These are phyloP conservation scores for Cassiopea xamachana DNA, from an alignment of 30 jellyfish, hydroid and myxozoan species.

Conservation along the genomic window DNA sequence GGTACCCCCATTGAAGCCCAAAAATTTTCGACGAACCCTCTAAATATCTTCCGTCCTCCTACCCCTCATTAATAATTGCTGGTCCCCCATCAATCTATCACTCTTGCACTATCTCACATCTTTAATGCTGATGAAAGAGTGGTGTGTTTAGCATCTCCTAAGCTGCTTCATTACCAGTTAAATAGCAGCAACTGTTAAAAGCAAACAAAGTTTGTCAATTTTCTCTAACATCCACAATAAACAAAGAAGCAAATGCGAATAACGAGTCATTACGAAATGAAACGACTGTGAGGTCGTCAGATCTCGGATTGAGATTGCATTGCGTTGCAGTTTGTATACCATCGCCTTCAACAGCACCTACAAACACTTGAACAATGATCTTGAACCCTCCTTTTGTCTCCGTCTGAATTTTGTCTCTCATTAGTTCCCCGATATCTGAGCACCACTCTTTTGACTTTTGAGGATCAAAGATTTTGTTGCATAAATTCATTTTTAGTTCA, in stretches of 20 bases:
- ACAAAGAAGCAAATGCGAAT: slow-evolving; percentile 86
- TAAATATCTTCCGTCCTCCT: too few relatives aligned
- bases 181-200: neutral
- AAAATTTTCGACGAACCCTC: too few relatives aligned
- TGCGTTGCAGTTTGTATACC: slow-evolving; percentile 85
- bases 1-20: too few relatives aligned
- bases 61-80: too few relatives aligned
- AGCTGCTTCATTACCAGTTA: too few relatives aligned
- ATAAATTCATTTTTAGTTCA: slow-evolving; percentile 28
- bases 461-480: slow-evolving; percentile 61
- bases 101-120: too few relatives aligned
- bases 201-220: neutral
- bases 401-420: slow-evolving; percentile 45
- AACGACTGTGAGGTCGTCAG: slow-evolving; percentile 67
- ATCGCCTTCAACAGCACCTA: slow-evolving; percentile 84
- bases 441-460: slow-evolving; percentile 56
- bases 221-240: slow-evolving; percentile 66
- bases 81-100: too few relatives aligned
- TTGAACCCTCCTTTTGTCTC: slow-evolving; percentile 73
- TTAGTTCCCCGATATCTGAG: slow-evolving; percentile 60
- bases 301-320: slow-evolving; percentile 43
- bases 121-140: too few relatives aligned
- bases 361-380: slow-evolving; percentile 77
- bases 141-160: too few relatives aligned
- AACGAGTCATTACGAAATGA: slow-evolving; percentile 68